Conservation (phyloP, 2,113 vertebrate species). For the Columba janthina region DNA sequence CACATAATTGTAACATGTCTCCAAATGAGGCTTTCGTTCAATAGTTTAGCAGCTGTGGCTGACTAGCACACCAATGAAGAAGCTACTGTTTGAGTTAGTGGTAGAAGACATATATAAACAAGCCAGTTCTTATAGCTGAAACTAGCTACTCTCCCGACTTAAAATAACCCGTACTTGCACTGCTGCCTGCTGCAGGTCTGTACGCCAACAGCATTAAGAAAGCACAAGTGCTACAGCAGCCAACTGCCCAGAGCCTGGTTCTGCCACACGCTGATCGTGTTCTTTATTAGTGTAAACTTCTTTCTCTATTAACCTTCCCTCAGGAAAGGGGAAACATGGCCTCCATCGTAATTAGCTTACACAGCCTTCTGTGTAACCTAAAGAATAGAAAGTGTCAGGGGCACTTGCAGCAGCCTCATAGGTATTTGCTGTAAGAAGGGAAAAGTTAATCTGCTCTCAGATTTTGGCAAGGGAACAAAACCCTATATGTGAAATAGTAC, state of each 20-base stretch:
- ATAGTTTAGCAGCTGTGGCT: not conserved
- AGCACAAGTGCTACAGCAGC: not conserved
- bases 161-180: not conserved
- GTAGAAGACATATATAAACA: not conserved
- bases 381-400: slow-evolving; percentile 3
- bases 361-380: not conserved
- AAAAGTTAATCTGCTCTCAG: slow-evolving; percentile 17
- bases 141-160: not conserved
- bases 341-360: not conserved
- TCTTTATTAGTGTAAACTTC: not conserved
- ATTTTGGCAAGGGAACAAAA: slow-evolving; percentile 35
- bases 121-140: not conserved
- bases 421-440: not conserved
- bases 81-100: not conserved
- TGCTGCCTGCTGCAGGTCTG: not conserved
- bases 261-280: not conserved
- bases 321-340: not conserved
- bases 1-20: not conserved
- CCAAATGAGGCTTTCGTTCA: not conserved
- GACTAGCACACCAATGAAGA: not conserved
- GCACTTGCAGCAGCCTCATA: not conserved
- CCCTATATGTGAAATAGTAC: not conserved
- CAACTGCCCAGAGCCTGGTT: not conserved
- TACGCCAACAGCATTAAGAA: not conserved
- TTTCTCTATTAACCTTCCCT: slow-evolving; percentile 47